Conservation (phyloP, 1,140 invertebrate species). For the Drosophila setifemur region DNA sequence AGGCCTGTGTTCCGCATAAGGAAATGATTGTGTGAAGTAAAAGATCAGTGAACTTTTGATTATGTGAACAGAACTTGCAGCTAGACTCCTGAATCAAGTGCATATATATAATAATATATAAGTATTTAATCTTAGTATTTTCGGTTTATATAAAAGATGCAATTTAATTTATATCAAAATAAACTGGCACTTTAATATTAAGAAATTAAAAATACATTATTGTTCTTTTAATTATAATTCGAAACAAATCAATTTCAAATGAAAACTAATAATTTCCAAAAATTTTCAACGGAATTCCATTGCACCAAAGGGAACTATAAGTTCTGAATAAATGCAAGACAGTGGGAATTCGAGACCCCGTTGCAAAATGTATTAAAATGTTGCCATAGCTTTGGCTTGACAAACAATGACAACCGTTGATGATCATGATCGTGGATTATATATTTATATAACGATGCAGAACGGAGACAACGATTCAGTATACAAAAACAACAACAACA, state of each 20-base stretch:
- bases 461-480: slow-evolving; percentile 12
- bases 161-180: no score
- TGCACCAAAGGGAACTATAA: no score
- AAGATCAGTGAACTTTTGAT: slow-evolving; percentile 49
- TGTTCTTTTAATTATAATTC: background rate
- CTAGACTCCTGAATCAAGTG: no score
- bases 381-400: slow-evolving; percentile 39
- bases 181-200: background rate
- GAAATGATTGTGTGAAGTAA: background rate
- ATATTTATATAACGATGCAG: slow-evolving; percentile 27
- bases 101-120: no score
- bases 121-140: background rate
- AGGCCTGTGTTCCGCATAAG: background rate
- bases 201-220: background rate
- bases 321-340: slow-evolving; percentile 14
- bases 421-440: slow-evolving; percentile 43
- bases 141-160: background rate
- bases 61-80: background rate
- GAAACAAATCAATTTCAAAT: slow-evolving; percentile 20
- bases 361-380: slow-evolving; percentile 62
- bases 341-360: slow-evolving; percentile 17
- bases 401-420: slow-evolving; percentile 45
- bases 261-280: slow-evolving; percentile 2
- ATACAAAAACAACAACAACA: background rate
- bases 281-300: no score